Evolutionary conservation across 92 coral and sea anemone species (phyloP).

Genomic region (Actinernus sp.): DNA sequence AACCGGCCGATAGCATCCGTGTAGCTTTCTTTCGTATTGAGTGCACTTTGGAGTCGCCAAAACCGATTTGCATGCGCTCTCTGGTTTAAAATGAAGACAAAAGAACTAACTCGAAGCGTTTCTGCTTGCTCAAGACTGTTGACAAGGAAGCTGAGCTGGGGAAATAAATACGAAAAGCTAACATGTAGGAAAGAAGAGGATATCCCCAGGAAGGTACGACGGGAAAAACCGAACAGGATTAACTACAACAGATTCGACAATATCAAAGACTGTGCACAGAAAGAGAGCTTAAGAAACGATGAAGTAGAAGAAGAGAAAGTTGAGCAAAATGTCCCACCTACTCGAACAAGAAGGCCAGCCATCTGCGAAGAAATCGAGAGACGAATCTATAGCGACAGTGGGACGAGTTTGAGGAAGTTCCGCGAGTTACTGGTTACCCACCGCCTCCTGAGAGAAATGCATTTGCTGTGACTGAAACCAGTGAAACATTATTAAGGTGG

Average conservation of each 20-base stretch:
- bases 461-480: conserved; percentile 68
- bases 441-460: conserved; percentile 67
- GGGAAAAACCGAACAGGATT: neutral
- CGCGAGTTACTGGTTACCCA: conserved; percentile 75
- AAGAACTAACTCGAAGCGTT: neutral
- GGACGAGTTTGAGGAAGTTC: conserved; percentile 69
- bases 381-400: conserved; percentile 53
- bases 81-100: neutral
- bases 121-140: neutral
- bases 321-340: conserved; percentile 12
- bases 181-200: neutral
- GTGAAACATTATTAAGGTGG: too few relatives aligned
- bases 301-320: neutral
- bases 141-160: neutral
- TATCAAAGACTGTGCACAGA: neutral
- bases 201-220: conserved; percentile 4
- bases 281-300: neutral
- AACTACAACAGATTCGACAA: too few relatives aligned
- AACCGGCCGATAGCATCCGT: too few relatives aligned
- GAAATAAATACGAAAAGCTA: conserved; percentile 1
- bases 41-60: too few relatives aligned
- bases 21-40: too few relatives aligned
- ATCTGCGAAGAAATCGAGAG: conserved; percentile 93
- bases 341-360: conserved; percentile 64
- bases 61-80: too few relatives aligned